phyloP scores from a whole-genome alignment of 2,888 invertebrate species.

The Exocentrus adspersus region DNA sequence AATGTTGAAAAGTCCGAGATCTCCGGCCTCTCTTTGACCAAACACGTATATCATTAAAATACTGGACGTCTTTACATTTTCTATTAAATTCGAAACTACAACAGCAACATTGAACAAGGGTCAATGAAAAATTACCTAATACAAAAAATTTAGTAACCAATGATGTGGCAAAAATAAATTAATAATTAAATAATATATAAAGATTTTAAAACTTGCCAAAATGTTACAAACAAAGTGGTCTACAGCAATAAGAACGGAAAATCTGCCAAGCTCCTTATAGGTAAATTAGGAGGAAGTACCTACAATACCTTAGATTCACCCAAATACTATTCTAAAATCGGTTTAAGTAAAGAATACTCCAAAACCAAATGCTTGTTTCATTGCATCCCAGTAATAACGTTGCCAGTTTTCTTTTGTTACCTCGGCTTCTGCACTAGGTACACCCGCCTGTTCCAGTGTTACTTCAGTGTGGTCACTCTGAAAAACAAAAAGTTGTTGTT shows the following conservation, averaged over 20 bases:
- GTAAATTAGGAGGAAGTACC: background rate
- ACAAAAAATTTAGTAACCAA: conserved; percentile 13
- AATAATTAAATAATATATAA: background rate
- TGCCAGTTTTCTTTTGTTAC: conserved; percentile 90
- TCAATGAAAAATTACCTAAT: background rate
- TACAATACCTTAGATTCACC: conserved; percentile 15
- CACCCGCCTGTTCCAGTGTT: conserved; percentile 81
- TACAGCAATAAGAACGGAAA: conserved; percentile 14
- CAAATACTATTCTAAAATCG: conserved; percentile 6
- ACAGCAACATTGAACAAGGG: background rate
- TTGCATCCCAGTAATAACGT: conserved; percentile 93
- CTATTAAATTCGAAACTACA: background rate
- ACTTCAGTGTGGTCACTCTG: conserved; percentile 89
- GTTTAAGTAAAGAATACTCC: conserved; percentile 71
- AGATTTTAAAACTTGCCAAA: conserved; percentile 4
- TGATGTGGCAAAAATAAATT: conserved; percentile 17
- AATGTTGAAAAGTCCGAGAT: no score
- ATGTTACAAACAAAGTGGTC: conserved; percentile 8
- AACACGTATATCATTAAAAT: no score
- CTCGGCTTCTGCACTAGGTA: conserved; percentile 83
- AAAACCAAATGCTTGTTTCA: conserved; percentile 92
- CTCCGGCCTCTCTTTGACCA: no score
- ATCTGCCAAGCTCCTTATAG: background rate
- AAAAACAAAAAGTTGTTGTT: conserved; percentile 34
- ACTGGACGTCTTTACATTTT: no score